Evolutionary conservation across 2,113 vertebrate species (phyloP), one percentile per base, ranked within the genome.

Genomic region (Syngnathus floridae): DNA sequence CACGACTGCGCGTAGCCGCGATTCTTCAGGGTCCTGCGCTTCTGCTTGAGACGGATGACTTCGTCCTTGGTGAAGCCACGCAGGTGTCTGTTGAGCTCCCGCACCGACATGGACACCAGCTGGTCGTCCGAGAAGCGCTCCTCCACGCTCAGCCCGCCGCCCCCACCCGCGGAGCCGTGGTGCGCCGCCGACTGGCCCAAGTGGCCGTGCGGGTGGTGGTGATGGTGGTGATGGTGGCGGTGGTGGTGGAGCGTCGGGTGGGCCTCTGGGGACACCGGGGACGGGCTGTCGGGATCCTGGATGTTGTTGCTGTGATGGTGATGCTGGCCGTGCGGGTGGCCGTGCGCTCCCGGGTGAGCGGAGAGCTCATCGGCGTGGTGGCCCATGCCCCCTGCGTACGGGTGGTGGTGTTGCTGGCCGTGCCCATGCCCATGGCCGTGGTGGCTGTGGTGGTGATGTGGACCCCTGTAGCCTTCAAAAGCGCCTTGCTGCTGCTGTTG

Each of bases 31-130:
- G 97, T 99, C 89, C 97, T 90, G 87, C 97, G 90, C 91, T 99
- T 99, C 92, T 99, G 97, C 91, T 99, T 99, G 69, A 99, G 93
- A 84, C 97, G 97, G 89, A 99, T 98, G 81, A 99, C 97, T 87
- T 99, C 96, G 22, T 98, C 97, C 92, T 99, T 99, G 91, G 93
- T 95, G 93, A 98, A 98, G 87, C 97, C 97, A 76, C 97, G 91
- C 79, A 99, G 95, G 83, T 99, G 97, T 86, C 97, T 90, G 91
- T 99, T 99, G 89, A 99, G 95, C 93, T 99, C 97, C 66, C 97
- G 82, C 84, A 99, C 96, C 0, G 96, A 98, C 97, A 98, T 99
- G 88, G 95, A 97, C 86, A 99, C 97, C 78, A 99, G 93, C 93
- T 98, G 97, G 66, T 98, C 97, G 73, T 98, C 96, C 0, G 97